Percentiles rank a stretch among this genome's conserved stretches.
These are phyloP conservation scores for Julus scanicus DNA, from an alignment of 2,888 invertebrate genomes.

Conservation along the genomic window DNA sequence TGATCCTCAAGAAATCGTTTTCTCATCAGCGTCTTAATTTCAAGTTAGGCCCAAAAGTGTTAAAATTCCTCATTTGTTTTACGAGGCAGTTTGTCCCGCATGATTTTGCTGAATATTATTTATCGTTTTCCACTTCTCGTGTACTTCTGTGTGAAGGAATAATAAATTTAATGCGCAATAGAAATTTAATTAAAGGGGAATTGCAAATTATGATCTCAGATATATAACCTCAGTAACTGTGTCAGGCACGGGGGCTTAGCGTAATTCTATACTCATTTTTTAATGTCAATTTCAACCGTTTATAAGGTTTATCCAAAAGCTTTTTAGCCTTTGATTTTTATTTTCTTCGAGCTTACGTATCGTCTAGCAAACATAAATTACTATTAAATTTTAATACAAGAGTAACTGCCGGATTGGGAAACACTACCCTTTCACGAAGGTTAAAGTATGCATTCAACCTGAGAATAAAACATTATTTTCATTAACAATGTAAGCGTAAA, in stretches of 20 bases:
- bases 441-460: neutral
- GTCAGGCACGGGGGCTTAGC: neutral
- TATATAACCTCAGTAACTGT: neutral
- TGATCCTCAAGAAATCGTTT: neutral
- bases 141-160: neutral
- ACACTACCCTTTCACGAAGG: neutral
- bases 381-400: neutral
- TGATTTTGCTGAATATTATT: neutral
- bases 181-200: conserved; percentile 39
- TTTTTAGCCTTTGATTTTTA: neutral
- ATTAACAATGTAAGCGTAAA: neutral
- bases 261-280: neutral
- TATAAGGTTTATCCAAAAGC: neutral
- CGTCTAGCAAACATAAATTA: neutral
- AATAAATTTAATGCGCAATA: conserved; percentile 32
- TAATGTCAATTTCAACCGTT: neutral
- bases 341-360: neutral
- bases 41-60: neutral
- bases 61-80: neutral
- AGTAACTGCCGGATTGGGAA: neutral
- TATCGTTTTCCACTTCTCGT: neutral
- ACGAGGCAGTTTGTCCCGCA: neutral
- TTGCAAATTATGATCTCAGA: conserved; percentile 35
- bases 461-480: neutral
- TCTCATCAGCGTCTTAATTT: neutral